phyloP scores from a whole-genome alignment of 2,888 invertebrate species.

The Rhagonycha fulva region DNA sequence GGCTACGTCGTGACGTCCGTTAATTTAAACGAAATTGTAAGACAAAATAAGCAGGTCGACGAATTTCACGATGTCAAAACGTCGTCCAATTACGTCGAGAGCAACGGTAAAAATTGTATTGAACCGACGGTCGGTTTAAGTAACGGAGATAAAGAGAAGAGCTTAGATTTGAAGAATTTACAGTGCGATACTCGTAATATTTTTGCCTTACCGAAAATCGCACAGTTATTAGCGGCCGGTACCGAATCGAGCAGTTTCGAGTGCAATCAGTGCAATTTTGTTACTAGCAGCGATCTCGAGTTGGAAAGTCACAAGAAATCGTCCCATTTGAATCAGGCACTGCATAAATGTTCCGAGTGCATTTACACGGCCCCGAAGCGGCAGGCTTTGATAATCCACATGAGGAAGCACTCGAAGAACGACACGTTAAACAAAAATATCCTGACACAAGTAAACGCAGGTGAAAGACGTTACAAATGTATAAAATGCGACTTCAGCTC shows the following conservation, averaged over 20 bases:
- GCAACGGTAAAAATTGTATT: not conserved
- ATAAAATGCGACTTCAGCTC: constrained; percentile 8
- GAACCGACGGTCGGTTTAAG: not conserved
- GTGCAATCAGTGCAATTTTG: constrained; percentile 2
- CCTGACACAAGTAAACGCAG: not conserved
- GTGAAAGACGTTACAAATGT: constrained; percentile 4
- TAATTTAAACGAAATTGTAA: constrained; percentile 13
- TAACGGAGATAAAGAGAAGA: constrained; percentile 5
- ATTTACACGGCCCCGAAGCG: constrained; percentile 15
- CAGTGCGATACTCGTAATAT: constrained; percentile 17
- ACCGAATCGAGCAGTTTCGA: not conserved
- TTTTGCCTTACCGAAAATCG: constrained; percentile 20
- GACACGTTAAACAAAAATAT: not conserved
- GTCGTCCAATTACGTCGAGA: not conserved
- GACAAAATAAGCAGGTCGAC: not conserved
- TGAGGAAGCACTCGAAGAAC: constrained; percentile 9
- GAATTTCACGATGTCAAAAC: not conserved
- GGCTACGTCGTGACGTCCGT: constrained; percentile 15
- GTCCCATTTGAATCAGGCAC: not conserved
- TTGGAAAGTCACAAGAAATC: constrained; percentile 11
- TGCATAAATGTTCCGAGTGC: constrained; percentile 16
- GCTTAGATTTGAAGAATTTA: constrained; percentile 14
- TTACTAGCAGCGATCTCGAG: not conserved
- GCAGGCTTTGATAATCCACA: constrained; percentile 14
- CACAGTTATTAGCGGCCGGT: not conserved